Evolutionary conservation across 2,888 invertebrate species (phyloP), one percentile per base, ranked within the genome.

Genomic region (Drosophila borborema): DNA sequence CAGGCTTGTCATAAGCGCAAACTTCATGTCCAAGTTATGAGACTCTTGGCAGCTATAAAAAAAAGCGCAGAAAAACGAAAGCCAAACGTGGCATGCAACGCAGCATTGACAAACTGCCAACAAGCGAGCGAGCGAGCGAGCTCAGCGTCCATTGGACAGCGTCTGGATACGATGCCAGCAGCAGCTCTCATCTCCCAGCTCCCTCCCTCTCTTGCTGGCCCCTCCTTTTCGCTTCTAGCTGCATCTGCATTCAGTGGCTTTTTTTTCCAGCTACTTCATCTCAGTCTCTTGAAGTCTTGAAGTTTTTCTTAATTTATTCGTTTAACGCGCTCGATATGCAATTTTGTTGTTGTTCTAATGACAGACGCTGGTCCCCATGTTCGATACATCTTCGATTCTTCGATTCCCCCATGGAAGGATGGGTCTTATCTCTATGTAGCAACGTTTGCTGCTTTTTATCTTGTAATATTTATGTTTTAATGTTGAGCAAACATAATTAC

Each of bases 231-330:
- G 10, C 62, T 12, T 8, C 51, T 53, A 70, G 79, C 83, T 82
- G 64, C 78, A 86, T 87, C 82, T 87, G 83, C 83, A 85, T 83
- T 87, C 77, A 70, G 71, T 41, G 64, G 54, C 65, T 68, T 54
- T 72, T 64, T 73, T 59, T 84, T 20, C 74, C 74, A 74, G 74
- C 75, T 59, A 58, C 65, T 55, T 18, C 51, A 51, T 63, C 55
- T 18, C n/a, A 49, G 55, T 70, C 68, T 70, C 68, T 72, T 58
- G 34, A 34, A 20, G 45, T 31, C 12, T 53, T 61, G 65, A 69
- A 64, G 69, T 75, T 75, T 61, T 68, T 81, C 84, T 74, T 89
- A 89, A 89, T 87, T 89, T 86, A 89, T 89, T 85, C 87, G 77
- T 70, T 72, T 81, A 73, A 65, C 77, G 77, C 71, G 72, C 56